Evolutionary conservation across 2,888 invertebrate genomes (phyloP), one percentile per base, ranked within the genome.

Genomic region (Luffia ferchaultella): DNA sequence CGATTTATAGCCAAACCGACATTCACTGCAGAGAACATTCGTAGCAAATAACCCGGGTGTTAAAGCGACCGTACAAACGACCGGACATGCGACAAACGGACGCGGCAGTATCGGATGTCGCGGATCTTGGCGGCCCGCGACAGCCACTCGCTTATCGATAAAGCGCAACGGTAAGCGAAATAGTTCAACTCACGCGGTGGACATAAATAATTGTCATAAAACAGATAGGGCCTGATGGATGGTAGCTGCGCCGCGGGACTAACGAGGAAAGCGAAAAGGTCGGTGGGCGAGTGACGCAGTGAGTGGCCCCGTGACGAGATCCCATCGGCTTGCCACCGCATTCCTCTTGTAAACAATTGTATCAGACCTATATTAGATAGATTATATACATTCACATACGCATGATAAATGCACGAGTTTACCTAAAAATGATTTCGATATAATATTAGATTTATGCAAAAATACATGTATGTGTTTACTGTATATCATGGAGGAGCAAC

Each of bases 121-220:
- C 71, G 68, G 78, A 82, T 80, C 83, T 69, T 68, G 73, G 71
- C 72, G 68, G 70, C 74, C 46, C 30, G 30, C 30, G 30, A 3
- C 30, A n/a, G n/a, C 30, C 30, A 12, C 30, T 12, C 30, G 30
- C 30, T 49, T 78, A 82, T 83, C 82, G 82, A 83, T 80, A 79
- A 82, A 76, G 80, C 83, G 78, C 77, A 83, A 76, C 79, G 68
- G 79, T 74, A 72, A 79, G 79, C 73, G 78, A 76, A 80, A 82
- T 80, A 80, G 78, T 76, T 78, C 75, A n/a, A n/a, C n/a, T 73
- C 73, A 67, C 67, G 68, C 72, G 66, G 73, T 63, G 67, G 75
- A 76, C 79, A 82, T 83, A 83, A 83, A 83, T 83, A 77, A 79
- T 80, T 83, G 79, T 83, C 82, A 82, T 80, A 78, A 73, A 73